Evolutionary conservation across 1,140 invertebrate genomes (phyloP).

Genomic region (Neodiprion fabricii): DNA sequence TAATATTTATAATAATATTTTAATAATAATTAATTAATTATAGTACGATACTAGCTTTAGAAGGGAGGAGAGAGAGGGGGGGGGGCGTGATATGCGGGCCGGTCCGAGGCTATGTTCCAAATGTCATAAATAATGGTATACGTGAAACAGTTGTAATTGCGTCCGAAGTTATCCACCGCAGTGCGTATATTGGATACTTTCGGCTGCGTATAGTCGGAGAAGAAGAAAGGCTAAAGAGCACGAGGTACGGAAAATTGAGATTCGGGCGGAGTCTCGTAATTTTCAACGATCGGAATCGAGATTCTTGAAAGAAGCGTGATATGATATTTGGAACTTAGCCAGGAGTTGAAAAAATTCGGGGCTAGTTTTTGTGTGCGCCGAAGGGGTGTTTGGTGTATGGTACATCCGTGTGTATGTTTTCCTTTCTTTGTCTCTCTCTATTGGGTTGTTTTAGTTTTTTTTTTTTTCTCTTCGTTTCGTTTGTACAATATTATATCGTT

Average conservation of each 20-base stretch:
- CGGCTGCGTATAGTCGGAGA: too few species aligned
- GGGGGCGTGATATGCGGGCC: conserved; percentile 46
- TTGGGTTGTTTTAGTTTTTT: conserved; percentile 28
- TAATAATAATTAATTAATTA: conserved; percentile 55
- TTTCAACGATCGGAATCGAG: not conserved
- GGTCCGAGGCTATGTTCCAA: conserved; percentile 49
- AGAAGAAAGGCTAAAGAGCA: not conserved
- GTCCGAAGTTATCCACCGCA: too few species aligned
- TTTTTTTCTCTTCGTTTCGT: conserved; percentile 27
- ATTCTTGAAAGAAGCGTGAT: not conserved
- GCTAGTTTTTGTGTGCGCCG: not conserved
- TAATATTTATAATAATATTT: conserved; percentile 61
- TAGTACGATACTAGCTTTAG: conserved; percentile 53
- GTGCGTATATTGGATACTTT: too few species aligned
- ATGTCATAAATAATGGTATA: conserved; percentile 34
- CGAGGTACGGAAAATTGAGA: too few species aligned
- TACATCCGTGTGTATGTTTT: conserved; percentile 15
- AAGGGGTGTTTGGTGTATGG: conserved; percentile 21
- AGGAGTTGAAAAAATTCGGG: not conserved
- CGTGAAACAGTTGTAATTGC: not conserved
- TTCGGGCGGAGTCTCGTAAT: not conserved
- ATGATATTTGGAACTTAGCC: conserved; percentile 1
- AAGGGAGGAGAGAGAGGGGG: conserved; percentile 29
- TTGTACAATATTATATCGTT: conserved; percentile 44
- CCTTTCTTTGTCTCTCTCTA: conserved; percentile 32